phyloP scores from a whole-genome alignment of 2,888 invertebrate genomes.

The Rhagonycha lutea region DNA sequence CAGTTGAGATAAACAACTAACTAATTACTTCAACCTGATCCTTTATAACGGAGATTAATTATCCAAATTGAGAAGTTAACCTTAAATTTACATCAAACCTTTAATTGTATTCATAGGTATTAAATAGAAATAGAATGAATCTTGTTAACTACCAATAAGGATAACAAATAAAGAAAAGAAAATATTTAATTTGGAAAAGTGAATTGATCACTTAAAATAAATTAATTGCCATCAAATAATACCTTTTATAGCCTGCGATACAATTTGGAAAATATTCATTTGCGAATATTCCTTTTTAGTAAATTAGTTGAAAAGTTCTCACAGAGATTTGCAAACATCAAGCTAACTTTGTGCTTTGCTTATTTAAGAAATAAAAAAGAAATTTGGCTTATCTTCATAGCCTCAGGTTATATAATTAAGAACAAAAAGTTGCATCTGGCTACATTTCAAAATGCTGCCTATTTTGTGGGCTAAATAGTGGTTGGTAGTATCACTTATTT shows the following conservation, averaged over 20 bases:
- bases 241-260: not conserved
- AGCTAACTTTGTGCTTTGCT: not conserved
- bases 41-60: conserved; percentile 10
- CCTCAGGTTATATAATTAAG: not conserved
- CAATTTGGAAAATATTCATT: not conserved
- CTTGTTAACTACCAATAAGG: not conserved
- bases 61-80: not conserved
- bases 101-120: not conserved
- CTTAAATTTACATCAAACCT: not conserved
- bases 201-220: not conserved
- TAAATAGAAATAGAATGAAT: not conserved
- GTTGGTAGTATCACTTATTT: not conserved
- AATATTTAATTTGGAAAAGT: not conserved
- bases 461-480: not conserved
- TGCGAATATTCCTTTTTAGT: not conserved
- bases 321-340: not conserved
- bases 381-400: not conserved
- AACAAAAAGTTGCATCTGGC: not conserved
- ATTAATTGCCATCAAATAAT: not conserved
- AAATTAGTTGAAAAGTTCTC: not conserved
- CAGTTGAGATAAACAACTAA: conserved; percentile 8
- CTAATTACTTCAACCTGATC: conserved; percentile 6
- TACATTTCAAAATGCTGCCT: not conserved
- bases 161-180: not conserved
- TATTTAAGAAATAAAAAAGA: not conserved